Evolutionary conservation across 1,140 invertebrate genomes (phyloP), one percentile per base, ranked within the genome.

Genomic region (Brachionus sp.): DNA sequence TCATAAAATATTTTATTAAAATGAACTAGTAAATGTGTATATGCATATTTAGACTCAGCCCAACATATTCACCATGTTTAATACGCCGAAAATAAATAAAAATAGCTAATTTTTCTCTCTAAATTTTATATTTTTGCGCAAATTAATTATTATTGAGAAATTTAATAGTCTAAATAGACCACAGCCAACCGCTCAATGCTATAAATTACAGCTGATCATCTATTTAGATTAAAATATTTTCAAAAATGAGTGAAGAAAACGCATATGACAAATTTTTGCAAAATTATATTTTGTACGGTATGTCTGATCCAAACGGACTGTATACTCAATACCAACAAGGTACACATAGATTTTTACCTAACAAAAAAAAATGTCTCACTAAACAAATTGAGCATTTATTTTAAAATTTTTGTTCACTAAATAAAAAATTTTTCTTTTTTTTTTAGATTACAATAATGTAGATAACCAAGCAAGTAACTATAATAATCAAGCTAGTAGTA

Each of bases 251-350:
- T 10, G 70, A 46, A 46, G 70, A 75, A 75, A 75, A 75, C 39
- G 70, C 70, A 10, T 75, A 75, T 75, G 70, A 75, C 23, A 75
- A 75, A 46, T 75, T 46, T 25, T 29, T 75, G 25, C 70, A 75
- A 75, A 75, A 46, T 19, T 75, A 75, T 19, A 75, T 75, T 16
- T 25, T 75, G 70, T 75, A 75, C 19, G 70, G 70, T 9, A 75
- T 75, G 70, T 44, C 70, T 7, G 70, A 75, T 33, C 70, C 70
- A 25, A 75, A 75, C 25, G 70, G 39, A 12, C 33, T 75, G 2
- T 12, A 12, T 13, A 46, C 70, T 10, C 70, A 75, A 46, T 75
- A 75, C 23, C 19, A 25, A 25, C 42, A 75, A 46, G 70, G 70
- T 75, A 39, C 16, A 6, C 9, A 16, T 4, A 70, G 6, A 12